A percentile compares a stretch with the other conserved stretches of the same genome.
Conservation (phyloP, 2,113 vertebrate genomes). For the Microtus richardsoni region DNA sequence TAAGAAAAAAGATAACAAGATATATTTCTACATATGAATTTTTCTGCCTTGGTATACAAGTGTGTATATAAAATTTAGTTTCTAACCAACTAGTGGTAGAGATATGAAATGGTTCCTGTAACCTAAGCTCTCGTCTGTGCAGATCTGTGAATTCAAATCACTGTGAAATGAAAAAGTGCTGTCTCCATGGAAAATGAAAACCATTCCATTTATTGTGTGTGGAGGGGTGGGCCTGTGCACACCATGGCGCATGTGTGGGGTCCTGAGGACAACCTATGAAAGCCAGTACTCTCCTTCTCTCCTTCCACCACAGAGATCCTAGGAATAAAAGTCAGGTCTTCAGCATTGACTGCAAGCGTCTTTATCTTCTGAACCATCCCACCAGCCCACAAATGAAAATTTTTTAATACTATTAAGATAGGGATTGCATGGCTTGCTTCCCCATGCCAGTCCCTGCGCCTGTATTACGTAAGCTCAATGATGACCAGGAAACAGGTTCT, state of each 20-base stretch:
- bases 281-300: background rate
- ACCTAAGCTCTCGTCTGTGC: background rate
- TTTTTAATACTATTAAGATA: background rate
- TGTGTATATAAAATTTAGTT: background rate
- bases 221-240: background rate
- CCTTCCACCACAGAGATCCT: background rate
- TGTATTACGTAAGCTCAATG: background rate
- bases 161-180: background rate
- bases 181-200: background rate
- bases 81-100: background rate
- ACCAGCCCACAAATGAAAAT: background rate
- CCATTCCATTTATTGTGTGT: background rate
- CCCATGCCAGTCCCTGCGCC: background rate
- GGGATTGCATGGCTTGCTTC: background rate
- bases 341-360: background rate
- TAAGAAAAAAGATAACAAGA: background rate
- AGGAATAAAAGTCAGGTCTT: background rate
- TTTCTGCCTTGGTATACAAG: background rate
- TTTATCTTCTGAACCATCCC: background rate
- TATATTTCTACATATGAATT: conserved; percentile 13
- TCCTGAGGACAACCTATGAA: background rate
- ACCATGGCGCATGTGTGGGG: accelerated
- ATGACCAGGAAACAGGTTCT: background rate
- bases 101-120: background rate
- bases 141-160: conserved; percentile 4